Evolutionary conservation across 2,888 invertebrate species (phyloP).

Genomic region (Pinctada fucata): DNA sequence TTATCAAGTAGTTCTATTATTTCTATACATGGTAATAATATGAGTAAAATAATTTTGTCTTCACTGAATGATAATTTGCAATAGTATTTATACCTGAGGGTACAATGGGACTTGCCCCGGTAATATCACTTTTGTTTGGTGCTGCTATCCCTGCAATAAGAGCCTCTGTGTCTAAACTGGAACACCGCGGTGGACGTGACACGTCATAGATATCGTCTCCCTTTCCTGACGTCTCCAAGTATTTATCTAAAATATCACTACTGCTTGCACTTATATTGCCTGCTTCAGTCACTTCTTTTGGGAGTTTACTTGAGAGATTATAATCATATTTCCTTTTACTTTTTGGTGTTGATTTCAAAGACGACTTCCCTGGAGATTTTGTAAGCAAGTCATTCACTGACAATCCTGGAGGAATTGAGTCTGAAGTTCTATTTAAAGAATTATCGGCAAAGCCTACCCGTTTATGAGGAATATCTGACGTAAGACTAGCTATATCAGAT

Average conservation of each 20-base stretch:
- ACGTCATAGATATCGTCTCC: constrained; percentile 26
- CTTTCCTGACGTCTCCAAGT: constrained; percentile 33
- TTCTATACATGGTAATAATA: too few relatives aligned
- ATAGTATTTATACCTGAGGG: not conserved
- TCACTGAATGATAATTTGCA: too few relatives aligned
- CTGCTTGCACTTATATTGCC: constrained; percentile 33
- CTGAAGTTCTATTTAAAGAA: constrained; percentile 11
- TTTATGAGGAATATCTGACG: constrained; percentile 37
- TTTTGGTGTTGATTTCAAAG: constrained; percentile 20
- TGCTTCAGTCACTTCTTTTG: constrained; percentile 35
- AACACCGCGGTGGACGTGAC: constrained; percentile 46
- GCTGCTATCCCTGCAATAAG: constrained; percentile 56
- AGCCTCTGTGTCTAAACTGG: constrained; percentile 60
- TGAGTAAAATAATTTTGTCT: too few relatives aligned
- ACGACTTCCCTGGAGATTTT: constrained; percentile 29
- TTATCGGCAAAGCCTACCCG: constrained; percentile 20
- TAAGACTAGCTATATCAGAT: constrained; percentile 57
- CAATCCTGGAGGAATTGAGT: constrained; percentile 27
- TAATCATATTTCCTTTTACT: constrained; percentile 25
- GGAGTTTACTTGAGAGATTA: constrained; percentile 37
- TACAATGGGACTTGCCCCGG: constrained; percentile 58
- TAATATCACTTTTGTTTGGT: constrained; percentile 53
- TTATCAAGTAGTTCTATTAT: too few relatives aligned
- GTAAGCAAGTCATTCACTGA: constrained; percentile 33
- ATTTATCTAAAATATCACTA: constrained; percentile 39